Evolutionary conservation across 2,888 invertebrate genomes (phyloP), one percentile per base, ranked within the genome.

Genomic region (Rosalia funebris): DNA sequence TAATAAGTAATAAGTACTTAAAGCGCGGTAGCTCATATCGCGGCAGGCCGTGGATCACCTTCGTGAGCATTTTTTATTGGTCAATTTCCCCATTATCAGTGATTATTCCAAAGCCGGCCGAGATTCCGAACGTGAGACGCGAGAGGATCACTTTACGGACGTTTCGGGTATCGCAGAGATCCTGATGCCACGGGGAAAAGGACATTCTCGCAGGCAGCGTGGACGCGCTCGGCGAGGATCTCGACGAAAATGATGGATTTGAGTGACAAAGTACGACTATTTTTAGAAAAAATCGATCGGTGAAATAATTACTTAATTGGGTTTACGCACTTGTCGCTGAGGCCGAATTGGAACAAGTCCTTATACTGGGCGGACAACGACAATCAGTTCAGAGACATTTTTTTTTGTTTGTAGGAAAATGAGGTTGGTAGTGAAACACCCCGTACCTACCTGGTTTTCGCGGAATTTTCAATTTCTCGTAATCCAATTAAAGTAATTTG

Each of bases 221-320:
- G n/a, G n/a, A n/a, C n/a, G n/a, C n/a, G n/a, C n/a, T n/a, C 15
- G 37, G 34, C 47, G 52, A 55, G 42, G 42, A 42, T 46, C 12
- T 53, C 45, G 36, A 59, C 58, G 60, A 68, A 66, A 69, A 66
- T 68, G 68, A 69, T 69, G 63, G 60, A 64, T 64, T 59, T 48
- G 58, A 62, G 45, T 57, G 62, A 66, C 63, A 62, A 42, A 62
- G 57, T 65, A 60, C 53, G 57, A 67, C 71, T 74, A 74, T 73
- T 73, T 72, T 73, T 74, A 77, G 72, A 66, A 71, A n/a, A 62
- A 52, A 69, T 77, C 76, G 75, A 76, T 76, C 76, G 53, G 57
- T 11, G 19, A 45, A 58, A 44, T 45, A 45, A 48, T 58, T 25
- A 25, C 25, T 7, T 25, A 25, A 57, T 57, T 50, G 57, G 16